Conservation (phyloP, 2,888 invertebrate genomes). For the Notocelia uddmanniana region DNA sequence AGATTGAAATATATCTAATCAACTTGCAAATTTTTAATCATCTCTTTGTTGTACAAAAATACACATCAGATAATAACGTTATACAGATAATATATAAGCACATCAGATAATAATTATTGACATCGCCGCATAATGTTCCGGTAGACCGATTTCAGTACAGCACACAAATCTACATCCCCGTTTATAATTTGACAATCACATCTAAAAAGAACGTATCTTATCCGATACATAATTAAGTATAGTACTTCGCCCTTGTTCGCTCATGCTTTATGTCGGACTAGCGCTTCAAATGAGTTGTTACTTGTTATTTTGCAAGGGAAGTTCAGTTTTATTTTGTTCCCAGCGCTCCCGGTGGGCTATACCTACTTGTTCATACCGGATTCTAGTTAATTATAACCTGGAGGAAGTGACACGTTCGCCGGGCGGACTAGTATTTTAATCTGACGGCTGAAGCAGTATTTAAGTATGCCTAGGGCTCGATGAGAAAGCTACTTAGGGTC, state of each 20-base stretch:
- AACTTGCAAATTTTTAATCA: too few species aligned
- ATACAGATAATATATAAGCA: too few species aligned
- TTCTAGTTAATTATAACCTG: slow-evolving; percentile 42
- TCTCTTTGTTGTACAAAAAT: too few species aligned
- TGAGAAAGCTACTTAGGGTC: slow-evolving; percentile 10
- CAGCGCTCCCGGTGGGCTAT: slow-evolving; percentile 36
- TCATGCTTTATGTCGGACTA: not conserved
- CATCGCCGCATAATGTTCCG: too few species aligned
- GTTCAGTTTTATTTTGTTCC: slow-evolving; percentile 17
- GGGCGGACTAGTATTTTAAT: slow-evolving; percentile 33
- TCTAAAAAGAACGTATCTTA: too few species aligned
- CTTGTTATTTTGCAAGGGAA: slow-evolving; percentile 21
- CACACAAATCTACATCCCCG: too few species aligned
- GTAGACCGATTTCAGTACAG: too few species aligned
- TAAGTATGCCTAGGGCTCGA: slow-evolving; percentile 14
- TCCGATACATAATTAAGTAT: not conserved
- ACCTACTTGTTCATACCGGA: slow-evolving; percentile 38
- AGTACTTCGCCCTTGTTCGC: not conserved
- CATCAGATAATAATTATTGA: too few species aligned
- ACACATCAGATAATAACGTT: too few species aligned
- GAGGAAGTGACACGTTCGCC: slow-evolving; percentile 41
- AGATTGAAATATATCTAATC: too few species aligned
- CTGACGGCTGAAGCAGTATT: slow-evolving; percentile 17
- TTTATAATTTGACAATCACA: too few species aligned
- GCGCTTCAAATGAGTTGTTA: too few species aligned